Conservation (phyloP, 2,888 invertebrate species). For the Plebejus melissa region DNA sequence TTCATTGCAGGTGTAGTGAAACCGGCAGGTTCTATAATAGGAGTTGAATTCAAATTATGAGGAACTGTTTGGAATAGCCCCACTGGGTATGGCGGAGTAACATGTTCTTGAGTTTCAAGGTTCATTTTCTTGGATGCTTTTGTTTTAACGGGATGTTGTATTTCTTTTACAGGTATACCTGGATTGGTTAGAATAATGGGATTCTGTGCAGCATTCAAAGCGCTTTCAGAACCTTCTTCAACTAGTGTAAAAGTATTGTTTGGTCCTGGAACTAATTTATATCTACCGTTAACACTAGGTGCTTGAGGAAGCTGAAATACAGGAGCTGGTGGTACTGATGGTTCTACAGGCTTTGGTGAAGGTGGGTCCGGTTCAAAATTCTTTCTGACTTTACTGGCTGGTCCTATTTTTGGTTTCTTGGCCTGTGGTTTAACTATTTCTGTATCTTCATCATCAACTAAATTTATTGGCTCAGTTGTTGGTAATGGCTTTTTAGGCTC, state of each 20-base stretch:
- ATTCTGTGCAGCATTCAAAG: constrained; percentile 5
- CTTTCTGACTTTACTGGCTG: constrained; percentile 61
- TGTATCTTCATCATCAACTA: constrained; percentile 39
- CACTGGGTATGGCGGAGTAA: constrained; percentile 62
- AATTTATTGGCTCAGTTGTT: constrained; percentile 37
- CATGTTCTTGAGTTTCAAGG: constrained; percentile 18
- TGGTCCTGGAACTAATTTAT: constrained; percentile 64
- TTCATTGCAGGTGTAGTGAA: constrained; percentile 65
- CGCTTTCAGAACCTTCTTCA: constrained; percentile 45
- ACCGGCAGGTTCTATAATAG: constrained; percentile 35
- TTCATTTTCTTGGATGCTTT: constrained; percentile 28
- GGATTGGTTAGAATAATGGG: constrained; percentile 23
- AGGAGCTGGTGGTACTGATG: constrained; percentile 38
- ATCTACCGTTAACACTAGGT: constrained; percentile 57
- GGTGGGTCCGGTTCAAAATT: constrained; percentile 37
- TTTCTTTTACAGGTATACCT: neutral
- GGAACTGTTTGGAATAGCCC: constrained; percentile 61
- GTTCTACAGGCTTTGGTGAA: constrained; percentile 28
- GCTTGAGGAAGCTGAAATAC: constrained; percentile 48
- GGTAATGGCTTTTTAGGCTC: constrained; percentile 43
- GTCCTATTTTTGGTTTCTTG: constrained; percentile 59
- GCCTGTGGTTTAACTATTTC: constrained; percentile 39
- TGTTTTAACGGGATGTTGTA: neutral
- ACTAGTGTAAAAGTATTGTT: constrained; percentile 64
- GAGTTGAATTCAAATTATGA: constrained; percentile 42